Base-by-base conservation (phyloP, 2,888 invertebrate genomes). In the Trachelus stipa region DNA sequence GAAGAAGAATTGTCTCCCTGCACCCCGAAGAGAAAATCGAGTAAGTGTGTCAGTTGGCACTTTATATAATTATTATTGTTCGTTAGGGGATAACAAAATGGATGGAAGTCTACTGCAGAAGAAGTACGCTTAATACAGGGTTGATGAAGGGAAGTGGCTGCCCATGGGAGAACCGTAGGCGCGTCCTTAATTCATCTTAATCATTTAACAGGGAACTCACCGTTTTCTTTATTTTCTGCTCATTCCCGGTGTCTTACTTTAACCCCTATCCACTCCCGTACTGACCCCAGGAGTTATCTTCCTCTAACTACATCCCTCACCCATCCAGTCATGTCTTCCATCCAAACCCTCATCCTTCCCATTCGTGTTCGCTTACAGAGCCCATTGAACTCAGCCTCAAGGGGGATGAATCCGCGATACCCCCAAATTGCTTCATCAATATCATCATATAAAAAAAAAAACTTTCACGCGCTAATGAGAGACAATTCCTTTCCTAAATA, bases 121-220 rank as follows among this genome's bases (percentile, higher is more conserved):
- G 40, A 40, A 23, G 40, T 40, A 40, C 6, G 23, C 23, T 23
- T 40, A 23, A 40, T 23, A 40, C 15, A 23, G 23, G 15, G 40
- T 40, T 40, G 23, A 40, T 40, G 40, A 23, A 40, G 40, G 15
- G 6, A 23, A 23, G 40, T 40, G 15, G 23, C 6, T 40, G 40
- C 40, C 40, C 15, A 15, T 4, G 1, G 40, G 15, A 40, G 6
- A 40, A 40, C 15, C 40, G n/a, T 69, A 69, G 69, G 23, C 34
- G 75, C 34, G 76, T 73, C 76, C 73, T 80, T 79, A 80, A 84
- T 84, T 82, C 78, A 73, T 80, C 76, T 81, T 81, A 75, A 77
- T 79, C 75, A 79, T 73, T 77, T 77, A 79, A 75, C 69, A 73
- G 12, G 73, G 34, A 4, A 34, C 35, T 30, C 33, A 37, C 69